Evolutionary conservation across 2,797 vertebrate species (phyloP), one percentile per base, ranked within the genome.

Genomic region (Dendrocincla fuliginosa): DNA sequence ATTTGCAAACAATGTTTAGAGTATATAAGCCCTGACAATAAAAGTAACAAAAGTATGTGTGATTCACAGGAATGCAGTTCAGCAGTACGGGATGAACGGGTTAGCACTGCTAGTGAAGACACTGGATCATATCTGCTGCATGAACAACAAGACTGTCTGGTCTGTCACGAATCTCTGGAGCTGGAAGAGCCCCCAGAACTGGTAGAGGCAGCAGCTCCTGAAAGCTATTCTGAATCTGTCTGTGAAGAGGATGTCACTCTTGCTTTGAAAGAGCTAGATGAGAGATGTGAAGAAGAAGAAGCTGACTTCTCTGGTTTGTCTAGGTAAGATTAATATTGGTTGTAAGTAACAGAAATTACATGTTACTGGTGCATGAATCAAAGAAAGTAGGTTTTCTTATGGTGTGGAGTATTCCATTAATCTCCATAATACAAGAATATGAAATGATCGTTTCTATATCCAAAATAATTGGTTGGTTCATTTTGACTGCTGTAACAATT

Each of bases 161-260:
- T 98, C 87, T 98, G 98, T 60, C 98, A 98, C 9, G 99, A 99
- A 75, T 97, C 98, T 9, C 95, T 98, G 41, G 99, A 99, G 78
- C 91, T 99, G 67, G 98, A 98, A 79, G 98, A 99, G 95, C 96
- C 98, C 47, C 95, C 96, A 2, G 98, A 99, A 95, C 89, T 97
- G 16, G 98, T 98, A 81, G 99, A 99, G 97, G 97, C 90, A 18
- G 97, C 96, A 10, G 98, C 98, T 95, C 98, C 98, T 5, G 98
- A 98, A 89, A 99, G 99, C 95, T 98, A 98, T 90, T 98, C 98
- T 3, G 99, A 98, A 60, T 99, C 98, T 1, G 78, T 99, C 95
- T 99, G 99, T 92, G 99, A 99, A 84, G 99, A 99, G 20, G 99
- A 99, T 55, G 99, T 99, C 81, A 99, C 99, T 2, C 98, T 99